Evolutionary conservation across 2,797 vertebrate genomes (phyloP), one percentile per base, ranked within the genome.

Genomic region (Harpagifer antarcticus): DNA sequence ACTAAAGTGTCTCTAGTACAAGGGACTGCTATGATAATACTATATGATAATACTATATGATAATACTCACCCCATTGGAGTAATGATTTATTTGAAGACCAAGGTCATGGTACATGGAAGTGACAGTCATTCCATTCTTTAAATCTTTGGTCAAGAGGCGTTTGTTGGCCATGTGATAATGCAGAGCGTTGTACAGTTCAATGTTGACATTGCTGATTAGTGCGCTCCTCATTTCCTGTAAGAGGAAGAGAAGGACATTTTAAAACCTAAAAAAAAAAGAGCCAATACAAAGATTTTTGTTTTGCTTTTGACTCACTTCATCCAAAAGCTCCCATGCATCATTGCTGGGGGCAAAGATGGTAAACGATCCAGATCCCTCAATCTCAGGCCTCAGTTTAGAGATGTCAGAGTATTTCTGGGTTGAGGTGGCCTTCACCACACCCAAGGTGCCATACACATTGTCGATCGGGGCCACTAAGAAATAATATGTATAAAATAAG

Each of bases 151-250:
- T 99, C 80, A 99, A 59, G 88, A 97, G 88, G 42, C 98, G 96
- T 67, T 95, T 96, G 87, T 98, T 96, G 73, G 95, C 89, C 98
- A 99, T 99, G 86, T 99, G 98, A 79, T 96, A 98, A 76, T 96
- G 98, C 56, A 99, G 95, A 79, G 97, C 96, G n/a, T 99, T 99
- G 87, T 97, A 94, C 37, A 99, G 85, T 78, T 99, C 98, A 17
- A 99, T 96, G 91, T 99, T 99, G 64, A 99, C 97, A 20, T 99
- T 99, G 92, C 96, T 97, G 75, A 97, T 91, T 90, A 99, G 90
- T 43, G 96, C 97, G 50, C 73, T 84, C 23, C 92, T 96, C 37
- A 96, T 84, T 67, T 92, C 86, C 98, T 99, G 85, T 88, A 44
- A 43, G 58, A 23, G 47, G 13, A 80, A 9, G 11, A 57, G 68